Conservation (phyloP, 1,140 invertebrate genomes). For the Zaprionus ornatus region DNA sequence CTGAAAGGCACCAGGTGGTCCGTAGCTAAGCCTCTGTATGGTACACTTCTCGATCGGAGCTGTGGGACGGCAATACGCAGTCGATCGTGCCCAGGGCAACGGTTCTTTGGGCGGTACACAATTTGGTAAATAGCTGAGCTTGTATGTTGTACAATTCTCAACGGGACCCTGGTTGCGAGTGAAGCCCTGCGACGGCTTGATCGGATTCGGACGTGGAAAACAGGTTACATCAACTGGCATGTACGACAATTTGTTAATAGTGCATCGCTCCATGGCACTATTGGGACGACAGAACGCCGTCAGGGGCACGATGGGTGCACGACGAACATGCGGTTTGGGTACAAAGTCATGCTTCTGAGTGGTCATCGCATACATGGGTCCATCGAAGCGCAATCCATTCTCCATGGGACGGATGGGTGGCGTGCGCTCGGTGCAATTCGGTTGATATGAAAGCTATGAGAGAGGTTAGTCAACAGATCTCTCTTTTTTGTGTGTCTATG, state of each 20-base stretch:
- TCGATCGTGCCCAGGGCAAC: conserved; percentile 84
- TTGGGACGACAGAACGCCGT: conserved; percentile 85
- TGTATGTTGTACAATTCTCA: conserved; percentile 85
- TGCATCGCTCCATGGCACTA: conserved; percentile 85
- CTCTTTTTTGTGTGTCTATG: background rate
- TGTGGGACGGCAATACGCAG: conserved; percentile 84
- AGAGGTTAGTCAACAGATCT: no score
- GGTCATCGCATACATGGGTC: conserved; percentile 89
- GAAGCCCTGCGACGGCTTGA: conserved; percentile 63
- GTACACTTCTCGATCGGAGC: conserved; percentile 84
- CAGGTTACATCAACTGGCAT: conserved; percentile 84
- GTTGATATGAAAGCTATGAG: conserved; percentile 85
- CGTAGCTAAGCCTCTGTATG: conserved; percentile 86
- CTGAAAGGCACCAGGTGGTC: conserved; percentile 83
- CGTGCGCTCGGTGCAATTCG: conserved; percentile 84
- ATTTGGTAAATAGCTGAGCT: conserved; percentile 86
- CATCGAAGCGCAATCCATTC: conserved; percentile 84
- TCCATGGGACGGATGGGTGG: conserved; percentile 78
- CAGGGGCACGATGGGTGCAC: conserved; percentile 85
- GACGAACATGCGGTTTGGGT: conserved; percentile 86
- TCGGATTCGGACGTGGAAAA: conserved; percentile 51
- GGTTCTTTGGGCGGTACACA: conserved; percentile 84
- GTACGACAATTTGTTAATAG: conserved; percentile 85
- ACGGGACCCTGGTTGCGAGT: conserved; percentile 79
- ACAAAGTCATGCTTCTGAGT: conserved; percentile 90